Base-by-base conservation (phyloP, 1,140 invertebrate genomes). In the Watersipora subatra region DNA sequence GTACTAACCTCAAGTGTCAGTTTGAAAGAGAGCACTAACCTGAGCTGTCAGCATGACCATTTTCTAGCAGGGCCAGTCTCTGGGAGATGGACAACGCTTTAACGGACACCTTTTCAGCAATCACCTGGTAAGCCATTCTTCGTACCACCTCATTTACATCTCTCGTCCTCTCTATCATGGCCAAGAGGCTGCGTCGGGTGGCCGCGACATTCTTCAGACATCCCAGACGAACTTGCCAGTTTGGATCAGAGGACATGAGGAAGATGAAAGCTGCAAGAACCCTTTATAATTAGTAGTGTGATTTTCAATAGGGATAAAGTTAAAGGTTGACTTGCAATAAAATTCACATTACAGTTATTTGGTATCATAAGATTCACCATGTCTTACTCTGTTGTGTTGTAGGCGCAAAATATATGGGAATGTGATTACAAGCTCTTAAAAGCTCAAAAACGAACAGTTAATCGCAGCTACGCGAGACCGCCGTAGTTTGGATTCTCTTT, bases 121-220 rank as follows among this genome's bases (percentile, higher is more conserved):
- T 83, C 71, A 88, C 86, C 0, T 85, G 75, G 75, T 87, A 91
- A 0, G 89, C 78, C 57, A 75, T 73, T 56, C 86, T 84, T 0
- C 90, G 81, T 1, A 93, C 90, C 28, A 80, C 82, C 62, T 88
- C 86, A 68, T 87, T 87, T 0, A 87, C 83, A 77, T 92, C 90
- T 70, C 86, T 84, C 0, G 87, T 85, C 19, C 88, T 83, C 68
- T 85, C 84, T 46, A 91, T 72, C 34, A 89, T 85, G 66, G 84
- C 83, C 0, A 84, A 82, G 1, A 89, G 78, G 3, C 87, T 87
- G 12, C 83, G 80, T 0, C 68, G 75, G 64, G 84, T 86, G 15
- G 86, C 84, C 0, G 86, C 87, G 73, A 89, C 85, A 61, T 83
- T 83, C 61, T 83, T 83, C 1, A 89, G 79, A 58, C 88, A 83